Evolutionary conservation across 2,113 vertebrate genomes (phyloP).

Genomic region (Irena cyanogastra): DNA sequence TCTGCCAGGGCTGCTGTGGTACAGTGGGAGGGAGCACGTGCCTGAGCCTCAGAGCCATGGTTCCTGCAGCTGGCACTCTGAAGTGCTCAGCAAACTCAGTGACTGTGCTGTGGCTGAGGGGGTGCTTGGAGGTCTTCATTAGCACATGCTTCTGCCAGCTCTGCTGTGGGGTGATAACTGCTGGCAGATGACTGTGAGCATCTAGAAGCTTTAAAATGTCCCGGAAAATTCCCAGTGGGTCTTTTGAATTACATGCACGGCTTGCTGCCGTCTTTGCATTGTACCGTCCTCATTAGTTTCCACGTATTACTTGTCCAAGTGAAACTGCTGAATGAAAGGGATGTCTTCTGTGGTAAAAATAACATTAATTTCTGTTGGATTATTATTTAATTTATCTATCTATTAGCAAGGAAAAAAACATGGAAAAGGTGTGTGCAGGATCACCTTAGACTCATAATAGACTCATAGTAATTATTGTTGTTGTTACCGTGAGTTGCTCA

Average conservation of each 20-base stretch:
- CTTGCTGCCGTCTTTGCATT: background rate
- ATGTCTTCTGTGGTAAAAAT: background rate
- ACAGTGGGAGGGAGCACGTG: background rate
- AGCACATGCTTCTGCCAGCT: background rate
- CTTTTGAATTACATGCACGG: too few relatives aligned
- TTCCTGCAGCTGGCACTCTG: background rate
- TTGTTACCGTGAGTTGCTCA: background rate
- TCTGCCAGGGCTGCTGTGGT: background rate
- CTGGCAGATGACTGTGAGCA: background rate
- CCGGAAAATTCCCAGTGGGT: background rate
- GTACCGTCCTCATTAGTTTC: background rate
- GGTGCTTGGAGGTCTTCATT: background rate
- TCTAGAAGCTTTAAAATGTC: background rate
- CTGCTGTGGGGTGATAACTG: background rate
- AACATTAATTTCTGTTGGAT: background rate
- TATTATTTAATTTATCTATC: background rate
- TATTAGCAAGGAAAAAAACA: background rate
- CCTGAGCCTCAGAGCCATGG: fast-evolving
- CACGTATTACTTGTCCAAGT: background rate
- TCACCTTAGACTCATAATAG: background rate
- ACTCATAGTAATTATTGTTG: background rate
- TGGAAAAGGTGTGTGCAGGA: background rate
- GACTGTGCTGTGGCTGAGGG: background rate
- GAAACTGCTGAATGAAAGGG: background rate
- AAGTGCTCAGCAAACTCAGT: background rate